A percentile compares a stretch with the other conserved stretches of the same genome.
Evolutionary conservation across 2,888 invertebrate genomes (phyloP).

Genomic region (Hedychridium roseum): DNA sequence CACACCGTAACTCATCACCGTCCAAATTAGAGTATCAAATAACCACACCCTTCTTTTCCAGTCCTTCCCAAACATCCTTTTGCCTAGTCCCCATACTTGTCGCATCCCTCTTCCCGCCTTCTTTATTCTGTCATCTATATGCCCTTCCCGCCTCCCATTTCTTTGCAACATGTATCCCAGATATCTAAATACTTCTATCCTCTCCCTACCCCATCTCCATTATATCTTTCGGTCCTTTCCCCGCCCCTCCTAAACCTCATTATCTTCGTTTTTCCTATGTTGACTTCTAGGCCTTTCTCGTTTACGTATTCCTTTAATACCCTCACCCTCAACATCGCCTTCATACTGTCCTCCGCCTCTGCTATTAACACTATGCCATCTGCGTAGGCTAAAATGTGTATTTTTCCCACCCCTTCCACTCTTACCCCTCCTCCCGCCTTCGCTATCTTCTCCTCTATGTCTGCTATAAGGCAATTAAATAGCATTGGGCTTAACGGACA

Average conservation of each 20-base stretch:
- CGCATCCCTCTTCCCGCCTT: neutral
- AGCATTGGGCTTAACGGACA: no score
- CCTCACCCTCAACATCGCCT: no score
- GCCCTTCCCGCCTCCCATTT: neutral
- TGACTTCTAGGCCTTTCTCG: no score
- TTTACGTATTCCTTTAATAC: no score
- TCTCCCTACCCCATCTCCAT: neutral
- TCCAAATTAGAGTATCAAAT: neutral
- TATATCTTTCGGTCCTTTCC: neutral
- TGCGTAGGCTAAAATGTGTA: no score
- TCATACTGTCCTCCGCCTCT: no score
- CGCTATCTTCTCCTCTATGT: no score
- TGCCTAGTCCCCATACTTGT: neutral
- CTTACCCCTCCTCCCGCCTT: no score
- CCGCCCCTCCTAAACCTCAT: neutral
- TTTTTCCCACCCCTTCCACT: no score
- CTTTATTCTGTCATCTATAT: neutral
- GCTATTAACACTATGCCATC: no score
- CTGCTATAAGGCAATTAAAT: no score
- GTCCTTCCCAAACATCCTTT: neutral
- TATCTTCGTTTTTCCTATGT: no score
- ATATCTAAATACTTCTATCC: neutral
- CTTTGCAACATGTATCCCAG: neutral
- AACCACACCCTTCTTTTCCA: neutral
- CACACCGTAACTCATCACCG: neutral